These are phyloP conservation scores for Lomographa bimaculata DNA, from an alignment of 2,888 invertebrate species.

Conservation along the genomic window DNA sequence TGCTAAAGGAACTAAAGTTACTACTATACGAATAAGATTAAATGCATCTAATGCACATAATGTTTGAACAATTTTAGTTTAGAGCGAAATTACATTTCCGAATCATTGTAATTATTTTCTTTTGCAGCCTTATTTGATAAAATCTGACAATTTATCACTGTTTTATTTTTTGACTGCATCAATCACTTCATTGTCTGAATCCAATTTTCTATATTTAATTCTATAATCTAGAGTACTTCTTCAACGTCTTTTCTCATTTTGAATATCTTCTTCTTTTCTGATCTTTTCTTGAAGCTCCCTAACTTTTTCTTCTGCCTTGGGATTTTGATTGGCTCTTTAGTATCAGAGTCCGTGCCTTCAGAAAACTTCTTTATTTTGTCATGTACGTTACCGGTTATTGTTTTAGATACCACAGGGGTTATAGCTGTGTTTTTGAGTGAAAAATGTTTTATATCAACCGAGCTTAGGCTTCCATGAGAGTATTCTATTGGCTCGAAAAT, in stretches of 20 bases:
- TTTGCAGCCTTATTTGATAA: too few species aligned
- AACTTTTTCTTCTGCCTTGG: conserved; percentile 59
- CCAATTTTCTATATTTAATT: too few species aligned
- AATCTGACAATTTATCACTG: too few species aligned
- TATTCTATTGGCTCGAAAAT: conserved; percentile 60
- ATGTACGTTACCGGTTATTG: conserved; percentile 65
- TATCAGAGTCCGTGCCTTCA: conserved; percentile 50
- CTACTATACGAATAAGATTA: conserved; percentile 5
- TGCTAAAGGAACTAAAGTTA: conserved; percentile 36
- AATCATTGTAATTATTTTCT: too few species aligned
- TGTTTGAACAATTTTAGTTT: too few species aligned
- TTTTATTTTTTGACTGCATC: too few species aligned
- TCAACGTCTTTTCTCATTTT: conserved; percentile 73
- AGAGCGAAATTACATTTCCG: background rate
- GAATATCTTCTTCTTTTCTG: conserved; percentile 60
- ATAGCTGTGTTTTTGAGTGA: conserved; percentile 41
- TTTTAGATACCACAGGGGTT: conserved; percentile 51
- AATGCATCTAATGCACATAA: conserved; percentile 8
- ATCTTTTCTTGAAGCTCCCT: conserved; percentile 61
- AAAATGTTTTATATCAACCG: conserved; percentile 52
- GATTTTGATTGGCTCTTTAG: conserved; percentile 51
- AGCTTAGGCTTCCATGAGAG: conserved; percentile 47
- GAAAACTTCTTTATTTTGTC: conserved; percentile 76
- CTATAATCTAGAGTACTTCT: conserved; percentile 56
- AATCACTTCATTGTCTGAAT: too few species aligned